Conservation (phyloP, 2,797 vertebrate genomes). For the Macropus fuliginosus region DNA sequence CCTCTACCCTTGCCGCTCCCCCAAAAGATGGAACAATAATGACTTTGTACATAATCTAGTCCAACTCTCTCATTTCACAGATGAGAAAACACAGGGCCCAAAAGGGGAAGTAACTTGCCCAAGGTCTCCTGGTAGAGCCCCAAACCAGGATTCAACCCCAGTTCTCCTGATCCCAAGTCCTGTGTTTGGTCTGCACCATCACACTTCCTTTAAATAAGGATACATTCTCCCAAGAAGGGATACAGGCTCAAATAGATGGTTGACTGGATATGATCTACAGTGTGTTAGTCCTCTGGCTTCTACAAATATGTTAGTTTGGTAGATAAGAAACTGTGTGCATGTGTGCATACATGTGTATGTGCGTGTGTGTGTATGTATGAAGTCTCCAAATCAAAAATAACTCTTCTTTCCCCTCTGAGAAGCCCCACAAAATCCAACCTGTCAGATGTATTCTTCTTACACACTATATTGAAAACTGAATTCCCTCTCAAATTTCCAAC, state of each 20-base stretch:
- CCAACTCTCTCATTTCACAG: neutral
- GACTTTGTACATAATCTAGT: neutral
- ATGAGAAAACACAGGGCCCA: neutral
- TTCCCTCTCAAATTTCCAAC: constrained; percentile 80
- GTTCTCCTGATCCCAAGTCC: neutral
- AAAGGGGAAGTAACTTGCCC: neutral
- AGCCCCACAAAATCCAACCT: neutral
- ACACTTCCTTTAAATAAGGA: neutral
- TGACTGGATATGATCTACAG: constrained; percentile 22
- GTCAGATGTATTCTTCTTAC: neutral
- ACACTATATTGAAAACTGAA: constrained; percentile 72
- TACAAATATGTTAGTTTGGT: neutral
- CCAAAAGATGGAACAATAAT: neutral
- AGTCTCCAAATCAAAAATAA: constrained; percentile 26
- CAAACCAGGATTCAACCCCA: neutral
- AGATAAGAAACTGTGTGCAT: neutral
- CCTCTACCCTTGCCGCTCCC: neutral
- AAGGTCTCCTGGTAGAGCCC: too few species aligned
- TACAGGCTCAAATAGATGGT: neutral
- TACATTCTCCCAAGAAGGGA: constrained; percentile 34
- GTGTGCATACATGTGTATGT: neutral
- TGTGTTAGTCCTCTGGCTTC: neutral
- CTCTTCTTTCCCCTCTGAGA: neutral
- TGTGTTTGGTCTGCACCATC: neutral
- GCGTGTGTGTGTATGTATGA: neutral